Percentiles rank a stretch among this genome's conserved stretches.
These are phyloP conservation scores for Ctenodactylus gundi DNA, from an alignment of 2,113 vertebrate species.

Conservation along the genomic window DNA sequence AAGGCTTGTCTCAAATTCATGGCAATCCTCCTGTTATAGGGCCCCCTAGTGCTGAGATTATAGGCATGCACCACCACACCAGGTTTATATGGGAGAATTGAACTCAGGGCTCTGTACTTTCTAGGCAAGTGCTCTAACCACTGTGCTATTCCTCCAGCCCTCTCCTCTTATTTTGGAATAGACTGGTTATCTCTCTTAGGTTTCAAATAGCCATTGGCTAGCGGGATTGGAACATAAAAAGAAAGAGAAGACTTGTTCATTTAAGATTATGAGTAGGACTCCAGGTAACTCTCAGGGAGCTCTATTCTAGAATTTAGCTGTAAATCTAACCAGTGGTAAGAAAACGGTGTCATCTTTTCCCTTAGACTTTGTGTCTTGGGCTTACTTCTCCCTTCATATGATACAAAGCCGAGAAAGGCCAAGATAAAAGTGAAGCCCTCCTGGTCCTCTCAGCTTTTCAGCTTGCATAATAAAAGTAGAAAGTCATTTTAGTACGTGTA, in stretches of 20 bases:
- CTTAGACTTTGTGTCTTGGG: neutral
- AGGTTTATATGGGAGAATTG: too few relatives aligned
- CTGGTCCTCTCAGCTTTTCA: accelerated
- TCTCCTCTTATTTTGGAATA: neutral
- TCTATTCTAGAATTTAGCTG: neutral
- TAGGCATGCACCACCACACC: too few relatives aligned
- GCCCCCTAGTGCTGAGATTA: too few relatives aligned
- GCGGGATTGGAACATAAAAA: neutral
- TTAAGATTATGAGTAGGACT: neutral
- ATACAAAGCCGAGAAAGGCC: neutral
- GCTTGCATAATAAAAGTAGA: neutral
- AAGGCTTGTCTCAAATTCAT: too few relatives aligned
- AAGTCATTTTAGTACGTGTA: neutral
- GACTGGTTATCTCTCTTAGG: neutral
- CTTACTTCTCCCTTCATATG: neutral
- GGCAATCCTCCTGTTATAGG: too few relatives aligned
- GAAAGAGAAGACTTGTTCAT: neutral
- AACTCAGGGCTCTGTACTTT: too few relatives aligned
- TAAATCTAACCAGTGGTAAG: neutral
- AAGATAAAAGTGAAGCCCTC: neutral
- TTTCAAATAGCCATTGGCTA: neutral
- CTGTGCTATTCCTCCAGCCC: too few relatives aligned
- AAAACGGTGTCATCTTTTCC: neutral
- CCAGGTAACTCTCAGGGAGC: neutral
- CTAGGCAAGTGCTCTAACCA: too few relatives aligned